These are phyloP conservation scores for Porphyrio hochstetteri DNA, from an alignment of 2,113 vertebrate species.

Conservation along the genomic window DNA sequence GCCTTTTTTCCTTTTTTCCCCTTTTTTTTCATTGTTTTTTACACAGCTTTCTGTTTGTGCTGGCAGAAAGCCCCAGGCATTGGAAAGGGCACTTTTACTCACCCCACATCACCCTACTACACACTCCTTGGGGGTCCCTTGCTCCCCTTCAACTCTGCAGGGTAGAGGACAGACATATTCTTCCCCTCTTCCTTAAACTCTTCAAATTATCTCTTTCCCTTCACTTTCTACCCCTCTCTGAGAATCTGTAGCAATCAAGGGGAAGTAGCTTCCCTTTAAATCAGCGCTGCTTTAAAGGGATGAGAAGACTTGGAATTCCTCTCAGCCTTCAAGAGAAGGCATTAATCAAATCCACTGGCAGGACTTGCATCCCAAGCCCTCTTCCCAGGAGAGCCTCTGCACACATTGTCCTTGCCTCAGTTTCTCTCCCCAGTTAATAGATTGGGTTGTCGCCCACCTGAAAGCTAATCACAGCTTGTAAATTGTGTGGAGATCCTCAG, in stretches of 20 bases:
- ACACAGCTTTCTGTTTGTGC: background rate
- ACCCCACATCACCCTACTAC: background rate
- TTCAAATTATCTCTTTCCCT: background rate
- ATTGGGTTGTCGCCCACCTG: background rate
- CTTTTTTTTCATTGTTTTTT: background rate
- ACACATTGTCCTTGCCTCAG: background rate
- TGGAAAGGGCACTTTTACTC: background rate
- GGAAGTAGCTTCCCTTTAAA: background rate
- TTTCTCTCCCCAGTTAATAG: background rate
- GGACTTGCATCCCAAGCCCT: background rate
- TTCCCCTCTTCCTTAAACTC: background rate
- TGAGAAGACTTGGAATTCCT: background rate
- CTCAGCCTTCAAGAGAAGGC: background rate
- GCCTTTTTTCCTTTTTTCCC: background rate
- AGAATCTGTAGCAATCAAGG: background rate
- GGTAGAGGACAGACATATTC: background rate
- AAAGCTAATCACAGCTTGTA: slow-evolving; percentile 1
- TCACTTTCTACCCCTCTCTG: background rate
- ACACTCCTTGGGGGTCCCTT: background rate
- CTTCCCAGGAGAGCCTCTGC: background rate
- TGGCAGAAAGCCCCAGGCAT: background rate
- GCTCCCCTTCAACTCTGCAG: background rate
- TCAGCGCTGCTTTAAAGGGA: background rate
- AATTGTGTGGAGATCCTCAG: slow-evolving; percentile 29
- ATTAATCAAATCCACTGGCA: background rate